These are phyloP conservation scores for Agrypnia vestita DNA, from an alignment of 1,140 invertebrate genomes.

Conservation along the genomic window DNA sequence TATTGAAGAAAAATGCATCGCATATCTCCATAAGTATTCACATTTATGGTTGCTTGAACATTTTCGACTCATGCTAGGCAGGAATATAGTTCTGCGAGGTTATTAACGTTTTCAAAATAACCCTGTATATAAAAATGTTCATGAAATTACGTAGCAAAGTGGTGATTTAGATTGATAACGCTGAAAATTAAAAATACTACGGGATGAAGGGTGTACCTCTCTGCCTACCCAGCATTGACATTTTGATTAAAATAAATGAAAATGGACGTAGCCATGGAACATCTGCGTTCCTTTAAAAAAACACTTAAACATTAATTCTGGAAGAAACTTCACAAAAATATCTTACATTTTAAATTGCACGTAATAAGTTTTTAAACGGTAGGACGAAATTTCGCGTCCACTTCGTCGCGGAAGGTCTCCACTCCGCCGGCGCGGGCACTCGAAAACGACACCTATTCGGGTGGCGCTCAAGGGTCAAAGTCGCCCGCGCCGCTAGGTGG, in stretches of 20 bases:
- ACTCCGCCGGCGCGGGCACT: neutral
- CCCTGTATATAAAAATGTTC: no score
- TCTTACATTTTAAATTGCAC: slow-evolving; percentile 62
- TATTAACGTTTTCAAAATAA: no score
- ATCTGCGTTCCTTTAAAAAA: slow-evolving; percentile 58
- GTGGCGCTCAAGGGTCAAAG: neutral
- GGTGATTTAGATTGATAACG: no score
- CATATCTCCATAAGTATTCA: no score
- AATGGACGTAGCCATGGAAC: slow-evolving; percentile 6
- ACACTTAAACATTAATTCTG: slow-evolving; percentile 57
- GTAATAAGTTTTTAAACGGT: slow-evolving; percentile 61
- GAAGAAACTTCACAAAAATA: slow-evolving; percentile 58
- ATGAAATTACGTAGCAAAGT: no score
- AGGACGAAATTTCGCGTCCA: slow-evolving; percentile 57
- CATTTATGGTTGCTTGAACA: no score
- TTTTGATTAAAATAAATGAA: neutral
- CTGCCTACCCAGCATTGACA: no score
- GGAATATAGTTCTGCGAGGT: no score
- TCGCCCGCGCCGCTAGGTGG: neutral
- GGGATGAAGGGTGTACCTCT: no score
- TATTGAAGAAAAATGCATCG: no score
- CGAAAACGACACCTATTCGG: slow-evolving; percentile 32
- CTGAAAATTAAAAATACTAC: no score
- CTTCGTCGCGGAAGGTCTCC: slow-evolving; percentile 32
- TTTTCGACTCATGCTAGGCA: no score